phyloP scores from a whole-genome alignment of 2,797 vertebrate species.

The Lepus townsendii region DNA sequence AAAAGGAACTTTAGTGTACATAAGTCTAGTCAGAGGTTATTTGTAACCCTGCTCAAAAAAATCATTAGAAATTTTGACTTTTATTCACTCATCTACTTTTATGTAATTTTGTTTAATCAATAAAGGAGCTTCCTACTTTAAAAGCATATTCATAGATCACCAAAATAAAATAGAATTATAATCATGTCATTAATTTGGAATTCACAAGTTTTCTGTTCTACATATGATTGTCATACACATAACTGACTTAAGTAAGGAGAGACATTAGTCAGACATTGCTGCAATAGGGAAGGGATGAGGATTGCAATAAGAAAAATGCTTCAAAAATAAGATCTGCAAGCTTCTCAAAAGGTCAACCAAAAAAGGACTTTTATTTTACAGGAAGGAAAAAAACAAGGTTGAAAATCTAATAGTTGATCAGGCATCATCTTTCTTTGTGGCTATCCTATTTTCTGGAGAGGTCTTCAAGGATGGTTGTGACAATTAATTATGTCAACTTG shows the following conservation, averaged over 20 bases:
- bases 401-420: neutral
- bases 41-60: constrained; percentile 84
- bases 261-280: constrained; percentile 27
- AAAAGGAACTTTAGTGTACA: constrained; percentile 83
- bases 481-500: neutral
- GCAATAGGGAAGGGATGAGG: neutral
- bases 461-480: neutral
- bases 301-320: neutral
- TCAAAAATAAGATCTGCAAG: constrained; percentile 4
- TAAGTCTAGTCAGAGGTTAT: constrained; percentile 82
- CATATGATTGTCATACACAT: neutral
- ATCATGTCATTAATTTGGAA: neutral
- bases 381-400: neutral
- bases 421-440: neutral
- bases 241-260: neutral
- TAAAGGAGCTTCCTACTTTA: constrained; percentile 26
- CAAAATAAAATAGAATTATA: constrained; percentile 51
- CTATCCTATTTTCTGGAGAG: neutral
- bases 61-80: constrained; percentile 84
- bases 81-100: constrained; percentile 77
- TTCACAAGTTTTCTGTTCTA: neutral
- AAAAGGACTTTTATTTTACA: neutral
- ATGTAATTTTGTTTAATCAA: constrained; percentile 59
- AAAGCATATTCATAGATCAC: constrained; percentile 16
- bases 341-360: constrained; percentile 21